These are phyloP conservation scores for Paragorgia papillata DNA, from an alignment of 92 coral and sea anemone species.

Conservation along the genomic window DNA sequence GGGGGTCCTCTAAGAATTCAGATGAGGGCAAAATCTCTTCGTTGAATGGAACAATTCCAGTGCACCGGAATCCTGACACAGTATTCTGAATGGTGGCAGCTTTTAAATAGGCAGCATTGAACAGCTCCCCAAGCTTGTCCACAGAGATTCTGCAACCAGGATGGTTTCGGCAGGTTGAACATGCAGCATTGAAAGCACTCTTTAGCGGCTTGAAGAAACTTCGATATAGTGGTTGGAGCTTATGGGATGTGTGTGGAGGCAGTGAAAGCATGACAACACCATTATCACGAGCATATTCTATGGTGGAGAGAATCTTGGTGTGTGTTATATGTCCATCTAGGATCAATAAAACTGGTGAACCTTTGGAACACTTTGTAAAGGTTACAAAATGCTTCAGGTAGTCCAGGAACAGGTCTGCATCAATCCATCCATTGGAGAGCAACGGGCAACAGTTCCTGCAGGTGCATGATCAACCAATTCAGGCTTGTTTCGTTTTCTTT, in stretches of 20 bases:
- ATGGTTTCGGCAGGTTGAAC: conserved; percentile 33
- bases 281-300: conserved; percentile 28
- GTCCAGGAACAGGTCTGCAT: conserved; percentile 24
- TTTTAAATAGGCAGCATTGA: conserved; percentile 28
- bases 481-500: too few relatives aligned
- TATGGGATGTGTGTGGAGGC: too few relatives aligned
- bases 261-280: too few relatives aligned
- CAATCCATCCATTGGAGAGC: conserved; percentile 31
- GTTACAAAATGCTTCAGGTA: conserved; percentile 39
- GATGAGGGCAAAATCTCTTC: too few relatives aligned
- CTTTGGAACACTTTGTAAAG: too few relatives aligned
- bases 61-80: conserved; percentile 18
- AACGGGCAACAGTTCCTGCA: conserved; percentile 24
- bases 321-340: conserved; percentile 31
- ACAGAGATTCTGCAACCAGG: conserved; percentile 39
- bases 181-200: conserved; percentile 29
- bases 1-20: conserved; percentile 17
- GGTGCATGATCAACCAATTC: too few relatives aligned
- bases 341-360: too few relatives aligned
- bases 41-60: conserved; percentile 36
- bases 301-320: conserved; percentile 24
- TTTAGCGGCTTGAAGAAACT: too few relatives aligned
- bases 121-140: conserved; percentile 17
- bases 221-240: too few relatives aligned
- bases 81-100: conserved; percentile 40